Base-by-base conservation (phyloP, 2,113 vertebrate genomes). In the Hystrix cristata region DNA sequence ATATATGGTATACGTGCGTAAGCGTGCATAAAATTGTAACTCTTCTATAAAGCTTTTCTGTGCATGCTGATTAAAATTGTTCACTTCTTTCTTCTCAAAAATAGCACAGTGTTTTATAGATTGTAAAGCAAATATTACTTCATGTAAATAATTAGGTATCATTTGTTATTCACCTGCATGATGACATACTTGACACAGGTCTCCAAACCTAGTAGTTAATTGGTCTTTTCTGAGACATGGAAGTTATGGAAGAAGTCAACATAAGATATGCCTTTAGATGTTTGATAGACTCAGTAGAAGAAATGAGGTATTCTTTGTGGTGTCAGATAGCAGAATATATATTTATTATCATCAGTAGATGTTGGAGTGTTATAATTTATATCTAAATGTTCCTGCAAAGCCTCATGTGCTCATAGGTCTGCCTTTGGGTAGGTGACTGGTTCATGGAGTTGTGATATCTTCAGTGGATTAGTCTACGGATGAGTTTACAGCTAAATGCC, bases 231-330 rank as follows among this genome's bases (percentile, higher is more conserved):
- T 95, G 38, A 86, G 83, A 86, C 27, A 27, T 29, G 19, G 65
- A 5, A 57, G 13, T 81, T 38, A 72, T 57, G 53, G 7, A 92
- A 60, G 23, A 14, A 51, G 9, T 84, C 88, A 48, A 62, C 29
- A 43, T 0, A 43, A 31, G 3, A 25, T 51, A 13, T 21, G 9
- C 12, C 38, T 87, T 92, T 46, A 95, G 21, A 21, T 55, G 76
- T 57, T 64, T 84, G 29, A 15, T 59, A 60, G 25, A 48, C 23
- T 16, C 16, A 48, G 21, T 25, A 27, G 27, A 87, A 31, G 4
- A 38, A 62, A 94, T 65, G 7, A 89, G 16, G 57, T 88, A 82
- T 71, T 71, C 29, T 27, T 64, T 97, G 8, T 91, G 48, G 57
- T 0, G 38, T 43, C 29, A 57, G 23, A 57, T 82, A 10, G 12